Conservation (phyloP, 2,888 invertebrate species). For the Thysanoteuthis rhombus region DNA sequence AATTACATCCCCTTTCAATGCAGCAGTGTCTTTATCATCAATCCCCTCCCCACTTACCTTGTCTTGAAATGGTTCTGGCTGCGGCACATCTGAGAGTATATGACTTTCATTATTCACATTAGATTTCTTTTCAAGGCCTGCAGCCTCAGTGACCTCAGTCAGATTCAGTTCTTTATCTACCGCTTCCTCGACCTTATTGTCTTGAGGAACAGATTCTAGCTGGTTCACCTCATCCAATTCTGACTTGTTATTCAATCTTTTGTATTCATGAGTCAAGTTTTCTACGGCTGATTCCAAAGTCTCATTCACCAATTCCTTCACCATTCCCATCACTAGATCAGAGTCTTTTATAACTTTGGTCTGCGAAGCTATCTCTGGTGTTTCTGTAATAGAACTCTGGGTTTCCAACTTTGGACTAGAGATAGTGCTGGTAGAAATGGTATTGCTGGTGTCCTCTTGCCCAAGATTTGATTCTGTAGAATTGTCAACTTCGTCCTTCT, state of each 20-base stretch:
- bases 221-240: neutral
- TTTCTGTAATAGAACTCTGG: neutral
- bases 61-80: neutral
- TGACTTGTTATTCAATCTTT: neutral
- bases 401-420: neutral
- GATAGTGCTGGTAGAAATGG: neutral
- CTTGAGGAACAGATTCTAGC: neutral
- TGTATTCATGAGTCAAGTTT: neutral
- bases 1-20: neutral
- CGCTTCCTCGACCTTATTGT: neutral
- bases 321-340: neutral
- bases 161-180: neutral
- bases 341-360: neutral
- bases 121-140: neutral
- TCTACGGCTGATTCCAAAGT: neutral
- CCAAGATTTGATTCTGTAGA: neutral
- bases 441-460: neutral
- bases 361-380: neutral
- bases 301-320: neutral
- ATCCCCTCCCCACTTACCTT: neutral
- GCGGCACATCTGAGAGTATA: neutral
- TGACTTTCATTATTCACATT: neutral
- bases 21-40: neutral
- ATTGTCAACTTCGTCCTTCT: neutral
- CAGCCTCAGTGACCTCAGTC: neutral